These are phyloP conservation scores for Cranoglanis bouderius DNA, from an alignment of 2,113 vertebrate species.

Conservation along the genomic window DNA sequence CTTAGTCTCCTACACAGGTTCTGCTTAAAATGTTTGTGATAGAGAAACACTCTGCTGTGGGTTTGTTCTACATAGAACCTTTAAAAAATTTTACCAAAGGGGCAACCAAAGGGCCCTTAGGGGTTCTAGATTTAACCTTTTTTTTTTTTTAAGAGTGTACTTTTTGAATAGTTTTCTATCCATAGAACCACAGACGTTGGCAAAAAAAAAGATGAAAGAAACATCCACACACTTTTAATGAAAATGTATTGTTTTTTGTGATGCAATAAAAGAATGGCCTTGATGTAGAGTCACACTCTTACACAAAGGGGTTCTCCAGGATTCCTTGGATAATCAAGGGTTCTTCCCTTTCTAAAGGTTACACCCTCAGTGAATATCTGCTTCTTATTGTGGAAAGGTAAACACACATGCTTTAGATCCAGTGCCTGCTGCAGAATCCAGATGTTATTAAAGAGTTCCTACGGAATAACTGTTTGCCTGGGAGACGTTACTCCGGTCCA, in stretches of 20 bases:
- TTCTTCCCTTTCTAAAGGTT: neutral
- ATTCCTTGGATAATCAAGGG: neutral
- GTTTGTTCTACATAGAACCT: neutral
- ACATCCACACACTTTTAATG: neutral
- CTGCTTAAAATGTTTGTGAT: neutral
- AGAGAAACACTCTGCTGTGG: neutral
- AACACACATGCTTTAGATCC: neutral
- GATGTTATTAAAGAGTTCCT: conserved; percentile 17
- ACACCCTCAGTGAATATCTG: neutral
- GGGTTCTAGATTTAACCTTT: neutral
- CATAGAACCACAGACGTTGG: neutral
- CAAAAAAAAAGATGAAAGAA: neutral
- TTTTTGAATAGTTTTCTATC: no score
- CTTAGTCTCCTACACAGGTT: neutral
- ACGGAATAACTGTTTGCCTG: neutral
- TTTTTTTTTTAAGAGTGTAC: neutral
- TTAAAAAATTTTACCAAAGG: neutral
- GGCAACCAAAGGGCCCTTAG: neutral
- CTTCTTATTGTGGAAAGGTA: neutral
- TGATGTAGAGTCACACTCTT: neutral
- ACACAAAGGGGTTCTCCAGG: neutral
- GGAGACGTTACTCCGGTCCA: neutral
- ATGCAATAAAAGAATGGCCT: neutral
- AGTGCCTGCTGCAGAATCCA: neutral
- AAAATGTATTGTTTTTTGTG: neutral